Conservation (phyloP, 2,888 invertebrate genomes). For the Cephus pulcher region DNA sequence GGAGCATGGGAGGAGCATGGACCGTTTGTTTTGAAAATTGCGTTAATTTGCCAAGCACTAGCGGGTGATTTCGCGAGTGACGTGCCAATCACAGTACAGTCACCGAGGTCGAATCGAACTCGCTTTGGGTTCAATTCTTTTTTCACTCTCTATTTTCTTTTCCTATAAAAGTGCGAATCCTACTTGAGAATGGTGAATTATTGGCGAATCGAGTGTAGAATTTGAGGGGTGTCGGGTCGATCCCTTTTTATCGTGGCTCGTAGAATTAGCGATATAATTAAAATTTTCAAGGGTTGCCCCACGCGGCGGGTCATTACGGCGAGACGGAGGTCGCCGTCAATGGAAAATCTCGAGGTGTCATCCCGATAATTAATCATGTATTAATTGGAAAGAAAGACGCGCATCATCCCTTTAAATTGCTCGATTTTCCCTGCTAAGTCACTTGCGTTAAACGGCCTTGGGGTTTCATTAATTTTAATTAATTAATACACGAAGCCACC, state of each 20-base stretch:
- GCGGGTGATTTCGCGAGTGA: conserved; percentile 61
- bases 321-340: neutral
- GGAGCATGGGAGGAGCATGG: conserved; percentile 19
- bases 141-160: neutral
- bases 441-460: conserved; percentile 19
- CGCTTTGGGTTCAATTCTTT: neutral
- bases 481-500: conserved; percentile 44
- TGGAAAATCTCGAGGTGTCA: conserved; percentile 47
- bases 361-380: conserved; percentile 60
- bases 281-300: neutral
- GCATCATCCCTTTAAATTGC: conserved; percentile 54
- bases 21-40: conserved; percentile 62
- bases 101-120: conserved; percentile 32
- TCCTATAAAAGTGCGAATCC: neutral
- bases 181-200: neutral
- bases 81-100: conserved; percentile 61
- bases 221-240: neutral
- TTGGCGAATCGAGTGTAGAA: neutral
- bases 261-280: conserved; percentile 33
- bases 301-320: neutral
- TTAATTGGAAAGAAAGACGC: conserved; percentile 61
- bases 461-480: conserved; percentile 55
- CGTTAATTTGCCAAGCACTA: conserved; percentile 60
- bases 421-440: conserved; percentile 36
- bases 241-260: conserved; percentile 13